phyloP scores from a whole-genome alignment of 2,797 vertebrate genomes.

The Chromis chromis region DNA sequence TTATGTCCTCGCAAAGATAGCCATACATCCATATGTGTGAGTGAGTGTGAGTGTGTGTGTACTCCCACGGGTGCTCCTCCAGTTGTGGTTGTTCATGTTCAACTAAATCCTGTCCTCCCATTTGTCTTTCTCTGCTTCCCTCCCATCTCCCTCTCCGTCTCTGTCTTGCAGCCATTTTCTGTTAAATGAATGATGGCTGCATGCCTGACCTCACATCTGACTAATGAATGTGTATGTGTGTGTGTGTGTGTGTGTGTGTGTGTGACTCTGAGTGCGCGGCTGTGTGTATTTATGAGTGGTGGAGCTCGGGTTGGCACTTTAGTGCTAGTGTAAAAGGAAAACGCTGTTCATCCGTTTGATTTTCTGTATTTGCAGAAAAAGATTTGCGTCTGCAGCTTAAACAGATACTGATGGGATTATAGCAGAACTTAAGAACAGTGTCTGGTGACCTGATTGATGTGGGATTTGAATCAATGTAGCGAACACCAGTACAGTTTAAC shows the following conservation, averaged over 20 bases:
- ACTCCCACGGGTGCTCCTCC: conserved; percentile 44
- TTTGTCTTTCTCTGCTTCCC: conserved; percentile 51
- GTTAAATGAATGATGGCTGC: conserved; percentile 63
- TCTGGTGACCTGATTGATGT: neutral
- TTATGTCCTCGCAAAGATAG: neutral
- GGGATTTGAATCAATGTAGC: neutral
- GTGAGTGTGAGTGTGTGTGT: conserved; percentile 12
- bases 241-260: neutral
- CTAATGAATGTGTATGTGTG: conserved; percentile 37
- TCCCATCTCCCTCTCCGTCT: conserved; percentile 43
- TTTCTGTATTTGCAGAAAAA: conserved; percentile 8
- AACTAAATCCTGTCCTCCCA: conserved; percentile 59
- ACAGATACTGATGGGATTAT: neutral
- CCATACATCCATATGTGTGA: neutral
- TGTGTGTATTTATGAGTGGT: conserved; percentile 18
- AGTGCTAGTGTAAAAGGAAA: neutral
- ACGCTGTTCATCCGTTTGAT: neutral
- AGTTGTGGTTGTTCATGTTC: conserved; percentile 58
- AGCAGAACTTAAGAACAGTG: neutral
- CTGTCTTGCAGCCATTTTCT: conserved; percentile 57
- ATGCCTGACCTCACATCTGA: conserved; percentile 67
- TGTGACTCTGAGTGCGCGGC: neutral
- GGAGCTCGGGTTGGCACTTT: conserved; percentile 10
- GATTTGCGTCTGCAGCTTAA: neutral
- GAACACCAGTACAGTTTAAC: too few relatives aligned